These are phyloP conservation scores for Myotis daubentonii DNA, from an alignment of 2,797 vertebrate genomes.

Conservation along the genomic window DNA sequence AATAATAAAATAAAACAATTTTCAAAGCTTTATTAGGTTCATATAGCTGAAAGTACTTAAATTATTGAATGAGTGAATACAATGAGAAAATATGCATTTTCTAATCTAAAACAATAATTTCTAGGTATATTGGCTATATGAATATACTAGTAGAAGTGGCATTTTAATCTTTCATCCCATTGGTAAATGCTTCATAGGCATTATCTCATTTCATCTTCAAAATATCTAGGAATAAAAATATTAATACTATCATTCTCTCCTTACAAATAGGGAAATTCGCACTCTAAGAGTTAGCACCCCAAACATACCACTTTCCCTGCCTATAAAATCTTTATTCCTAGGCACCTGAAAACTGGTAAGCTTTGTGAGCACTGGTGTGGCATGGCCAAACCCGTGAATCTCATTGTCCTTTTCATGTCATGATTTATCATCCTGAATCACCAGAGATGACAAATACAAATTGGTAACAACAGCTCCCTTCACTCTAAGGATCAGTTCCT, in stretches of 20 bases:
- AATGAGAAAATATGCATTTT: neutral
- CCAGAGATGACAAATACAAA: neutral
- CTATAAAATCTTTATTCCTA: conserved; percentile 2
- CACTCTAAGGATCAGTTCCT: neutral
- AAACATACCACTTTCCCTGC: neutral
- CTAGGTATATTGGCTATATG: neutral
- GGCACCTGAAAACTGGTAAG: neutral
- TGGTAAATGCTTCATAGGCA: neutral
- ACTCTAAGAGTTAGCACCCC: neutral
- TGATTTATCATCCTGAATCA: neutral
- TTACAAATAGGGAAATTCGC: neutral
- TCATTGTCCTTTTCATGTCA: neutral
- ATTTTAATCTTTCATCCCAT: neutral
- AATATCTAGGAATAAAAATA: conserved; percentile 33
- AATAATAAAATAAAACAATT: neutral
- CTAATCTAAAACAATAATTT: conserved; percentile 14
- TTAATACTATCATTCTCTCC: neutral
- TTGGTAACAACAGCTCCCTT: neutral
- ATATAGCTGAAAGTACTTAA: neutral
- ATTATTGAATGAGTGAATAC: neutral
- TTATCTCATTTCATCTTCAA: conserved; percentile 3
- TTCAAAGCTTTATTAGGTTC: neutral
- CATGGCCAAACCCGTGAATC: neutral
- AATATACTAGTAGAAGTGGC: neutral
- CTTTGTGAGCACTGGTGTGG: neutral